Conservation (phyloP, 2,113 vertebrate species). For the Hucho hucho region DNA sequence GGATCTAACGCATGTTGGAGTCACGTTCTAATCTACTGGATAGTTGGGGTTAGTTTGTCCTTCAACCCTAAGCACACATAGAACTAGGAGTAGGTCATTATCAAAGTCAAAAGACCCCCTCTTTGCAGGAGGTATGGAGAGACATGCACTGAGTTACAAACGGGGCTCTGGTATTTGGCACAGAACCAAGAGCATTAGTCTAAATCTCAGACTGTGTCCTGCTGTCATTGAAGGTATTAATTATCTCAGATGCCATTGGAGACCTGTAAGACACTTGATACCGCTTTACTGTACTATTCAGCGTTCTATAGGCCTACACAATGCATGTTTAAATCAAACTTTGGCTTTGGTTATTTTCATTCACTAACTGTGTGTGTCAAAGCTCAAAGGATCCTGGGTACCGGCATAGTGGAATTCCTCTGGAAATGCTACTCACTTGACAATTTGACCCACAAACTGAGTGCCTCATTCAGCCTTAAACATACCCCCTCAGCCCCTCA, state of each 20-base stretch:
- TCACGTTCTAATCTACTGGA: not conserved
- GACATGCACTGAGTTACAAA: not conserved
- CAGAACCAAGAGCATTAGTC: not conserved
- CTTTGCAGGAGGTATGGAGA: too few species aligned
- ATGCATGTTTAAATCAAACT: not conserved
- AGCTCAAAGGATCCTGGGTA: not conserved
- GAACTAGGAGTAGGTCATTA: too few species aligned
- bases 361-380: not conserved
- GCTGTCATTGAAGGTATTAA: not conserved
- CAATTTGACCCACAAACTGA: constrained; percentile 19
- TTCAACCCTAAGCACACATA: too few species aligned
- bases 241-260: not conserved
- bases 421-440: constrained; percentile 28
- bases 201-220: not conserved
- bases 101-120: too few species aligned
- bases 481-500: not conserved
- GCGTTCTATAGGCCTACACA: not conserved
- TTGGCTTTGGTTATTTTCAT: not conserved
- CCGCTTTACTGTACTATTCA: not conserved
- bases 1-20: not conserved
- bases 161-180: not conserved
- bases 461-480: constrained; percentile 18
- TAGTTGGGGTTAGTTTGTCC: too few species aligned
- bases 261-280: not conserved
- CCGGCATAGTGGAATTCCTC: constrained; percentile 4